phyloP scores from a whole-genome alignment of 2,797 vertebrate genomes.

The Scyliorhinus canicula region DNA sequence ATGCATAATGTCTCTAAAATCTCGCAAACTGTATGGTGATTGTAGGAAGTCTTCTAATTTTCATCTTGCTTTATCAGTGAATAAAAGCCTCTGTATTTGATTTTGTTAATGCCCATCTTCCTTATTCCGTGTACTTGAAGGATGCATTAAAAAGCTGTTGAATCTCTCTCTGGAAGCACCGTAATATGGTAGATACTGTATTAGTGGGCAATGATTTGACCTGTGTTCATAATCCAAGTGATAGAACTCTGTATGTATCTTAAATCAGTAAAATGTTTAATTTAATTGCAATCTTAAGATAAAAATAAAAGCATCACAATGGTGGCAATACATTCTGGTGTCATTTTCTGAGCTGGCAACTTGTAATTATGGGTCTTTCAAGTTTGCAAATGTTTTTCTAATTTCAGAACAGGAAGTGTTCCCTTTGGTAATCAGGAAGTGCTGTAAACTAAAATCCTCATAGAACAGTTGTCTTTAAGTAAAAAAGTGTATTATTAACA shows the following conservation, averaged over 20 bases:
- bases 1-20: neutral
- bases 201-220: neutral
- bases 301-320: neutral
- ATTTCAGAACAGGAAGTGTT: conserved; percentile 34
- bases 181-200: neutral
- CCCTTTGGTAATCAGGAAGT: neutral
- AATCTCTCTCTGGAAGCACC: neutral
- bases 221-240: neutral
- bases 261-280: neutral
- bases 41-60: neutral
- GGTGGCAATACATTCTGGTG: neutral
- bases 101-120: neutral
- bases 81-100: neutral
- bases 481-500: neutral
- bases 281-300: neutral
- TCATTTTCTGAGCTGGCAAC: neutral
- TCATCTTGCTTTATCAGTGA: neutral
- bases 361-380: neutral
- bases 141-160: neutral
- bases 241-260: neutral
- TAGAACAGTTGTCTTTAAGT: neutral
- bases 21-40: neutral
- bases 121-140: neutral
- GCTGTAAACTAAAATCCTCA: neutral
- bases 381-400: neutral